Base-by-base conservation (phyloP, 2,888 invertebrate species). In the Lepidochitona cinerea region DNA sequence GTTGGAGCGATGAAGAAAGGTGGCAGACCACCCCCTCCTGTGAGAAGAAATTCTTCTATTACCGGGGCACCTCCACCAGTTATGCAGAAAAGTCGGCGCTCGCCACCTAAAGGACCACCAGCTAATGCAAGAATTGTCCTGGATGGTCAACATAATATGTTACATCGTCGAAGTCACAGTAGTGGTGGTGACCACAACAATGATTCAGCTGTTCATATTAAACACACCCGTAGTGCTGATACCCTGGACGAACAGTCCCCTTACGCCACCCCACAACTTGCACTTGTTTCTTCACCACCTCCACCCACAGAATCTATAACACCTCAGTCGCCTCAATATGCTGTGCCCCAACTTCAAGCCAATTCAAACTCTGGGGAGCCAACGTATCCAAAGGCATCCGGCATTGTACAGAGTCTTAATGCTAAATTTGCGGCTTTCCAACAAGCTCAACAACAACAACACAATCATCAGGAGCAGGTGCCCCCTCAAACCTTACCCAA, bases 11-110 rank as follows among this genome's bases (percentile, higher is more conserved):
- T 83, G 23, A 78, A 80, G 23, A 77, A 87, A n/a, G 73, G 76
- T 18, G 74, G 81, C 0, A 88, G 87, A 71, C 89, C 89, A n/a
- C 87, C 88, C 0, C 88, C 89, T 18, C 89, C 89, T 2, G 86
- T 88, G 0, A 75, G 89, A 41, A 76, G 88, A 9, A 84, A 85
- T 3, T 85, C 88, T 9, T 88, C 88, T n/a, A 85, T 88, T 12
- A 80, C 81, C 35, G 80, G 80, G 29, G 74, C 81, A 5, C 79
- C 84, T n/a, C 80, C 85, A 1, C 68, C 80, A 65, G 79, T 81
- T 37, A 69, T 82, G 26, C 83, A 82, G 74, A 83, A 81, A 64
- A 68, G 76, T 35, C 75, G 82, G 29, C 71, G 76, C n/a, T 83
- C 85, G 6, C 83, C 82, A 0, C 77, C 79, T 23, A 83, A 84